Percentiles rank a stretch among this genome's conserved stretches.
Conservation (phyloP, 2,797 vertebrate species). For the Sebastiscus albofasciatus region DNA sequence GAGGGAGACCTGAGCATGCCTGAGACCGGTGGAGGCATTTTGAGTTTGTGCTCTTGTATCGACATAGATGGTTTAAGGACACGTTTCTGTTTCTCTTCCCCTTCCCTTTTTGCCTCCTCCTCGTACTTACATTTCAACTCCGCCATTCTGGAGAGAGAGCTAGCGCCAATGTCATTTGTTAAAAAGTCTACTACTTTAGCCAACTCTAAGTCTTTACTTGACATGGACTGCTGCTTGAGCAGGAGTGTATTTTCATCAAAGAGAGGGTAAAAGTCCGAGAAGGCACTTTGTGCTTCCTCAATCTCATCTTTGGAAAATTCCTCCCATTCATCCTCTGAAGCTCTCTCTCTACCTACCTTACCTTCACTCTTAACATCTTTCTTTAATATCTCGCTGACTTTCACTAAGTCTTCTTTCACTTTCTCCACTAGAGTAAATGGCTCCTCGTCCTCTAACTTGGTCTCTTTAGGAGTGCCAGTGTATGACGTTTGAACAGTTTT, state of each 20-base stretch:
- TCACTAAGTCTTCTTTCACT: conserved; percentile 98
- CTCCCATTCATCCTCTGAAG: conserved; percentile 95
- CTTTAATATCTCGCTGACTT: conserved; percentile 97
- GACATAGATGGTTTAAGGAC: conserved; percentile 90
- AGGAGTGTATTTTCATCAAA: conserved; percentile 85
- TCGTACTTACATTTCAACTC: conserved; percentile 92
- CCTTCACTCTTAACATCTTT: conserved; percentile 89
- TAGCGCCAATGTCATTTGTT: conserved; percentile 94
- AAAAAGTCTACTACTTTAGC: conserved; percentile 95
- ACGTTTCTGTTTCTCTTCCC: conserved; percentile 96
- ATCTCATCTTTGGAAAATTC: conserved; percentile 96
- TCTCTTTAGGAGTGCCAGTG: conserved; percentile 88
- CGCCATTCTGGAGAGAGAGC: conserved; percentile 88
- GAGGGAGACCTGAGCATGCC: conserved; percentile 96
- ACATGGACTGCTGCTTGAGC: conserved; percentile 86
- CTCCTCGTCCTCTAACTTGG: conserved; percentile 95
- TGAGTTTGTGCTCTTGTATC: conserved; percentile 94
- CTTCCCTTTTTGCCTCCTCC: conserved; percentile 92
- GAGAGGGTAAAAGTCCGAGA: conserved; percentile 75
- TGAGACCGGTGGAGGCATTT: conserved; percentile 93
- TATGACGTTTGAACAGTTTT: conserved; percentile 88
- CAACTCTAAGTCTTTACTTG: conserved; percentile 93
- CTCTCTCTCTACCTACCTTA: conserved; percentile 84
- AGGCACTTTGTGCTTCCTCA: conserved; percentile 89
- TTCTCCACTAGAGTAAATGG: conserved; percentile 96